Evolutionary conservation across 2,113 vertebrate species (phyloP), one percentile per base, ranked within the genome.

Genomic region (Enhydra lutris): DNA sequence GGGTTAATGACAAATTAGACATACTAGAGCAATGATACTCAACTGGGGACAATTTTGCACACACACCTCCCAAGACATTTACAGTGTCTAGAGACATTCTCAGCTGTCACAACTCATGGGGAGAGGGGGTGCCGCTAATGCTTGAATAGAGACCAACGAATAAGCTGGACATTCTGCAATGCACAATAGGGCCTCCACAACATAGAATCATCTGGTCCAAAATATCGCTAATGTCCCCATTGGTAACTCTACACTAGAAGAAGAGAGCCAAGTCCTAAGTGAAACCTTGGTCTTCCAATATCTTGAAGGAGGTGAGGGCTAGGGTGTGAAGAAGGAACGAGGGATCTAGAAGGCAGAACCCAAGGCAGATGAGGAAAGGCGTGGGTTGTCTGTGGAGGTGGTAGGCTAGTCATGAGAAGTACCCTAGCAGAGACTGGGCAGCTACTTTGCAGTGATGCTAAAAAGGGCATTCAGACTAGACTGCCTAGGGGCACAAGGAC

Each of bases 181-280:
- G 31, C 39, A 61, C 45, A 65, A 39, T 29, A 42, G 63, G 80
- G 65, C 31, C 45, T 55, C 74, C 45, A 45, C 52, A 67, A 52
- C 45, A 36, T 50, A 74, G 42, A 23, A 42, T 61, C 11, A 73
- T 17, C 29, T 34, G 50, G n/a, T 36, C 63, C 59, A 15, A 45
- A 65, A 55, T 85, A 52, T 67, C 34, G 26, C 4, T 4, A 65
- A 14, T 67, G 18, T 21, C 21, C 14, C 31, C 39, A 18, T 13
- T 47, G 20, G 34, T 5, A 47, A 31, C 24, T 67, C 23, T 0
- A 0, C 36, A 7, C 34, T 23, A 13, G 10, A 47, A 45, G 14
- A 69, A 57, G 10, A 20, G 39, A 71, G n/a, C 9, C 17, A 1
- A 7, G 52, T 57, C 59, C 3, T 57, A 76, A 61, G 20, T 92